Evolutionary conservation across 2,888 invertebrate species (phyloP).

Genomic region (Zygogramma bicolorata): DNA sequence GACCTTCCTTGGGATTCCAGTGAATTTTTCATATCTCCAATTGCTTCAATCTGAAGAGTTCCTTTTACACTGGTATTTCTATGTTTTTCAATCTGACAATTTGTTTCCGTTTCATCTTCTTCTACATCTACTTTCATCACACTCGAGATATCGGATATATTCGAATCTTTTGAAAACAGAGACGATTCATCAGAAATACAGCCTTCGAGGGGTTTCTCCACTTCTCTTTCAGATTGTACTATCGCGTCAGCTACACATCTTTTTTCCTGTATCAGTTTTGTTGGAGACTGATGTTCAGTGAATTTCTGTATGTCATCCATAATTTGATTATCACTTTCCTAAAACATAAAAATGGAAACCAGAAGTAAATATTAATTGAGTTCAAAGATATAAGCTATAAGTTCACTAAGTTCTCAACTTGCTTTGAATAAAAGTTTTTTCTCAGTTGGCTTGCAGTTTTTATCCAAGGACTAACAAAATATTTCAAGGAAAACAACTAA

Average conservation of each 20-base stretch:
- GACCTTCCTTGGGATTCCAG: neutral
- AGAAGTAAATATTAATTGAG: no score
- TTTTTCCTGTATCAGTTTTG: neutral
- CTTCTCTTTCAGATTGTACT: neutral
- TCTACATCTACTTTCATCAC: constrained; percentile 36
- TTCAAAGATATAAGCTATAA: no score
- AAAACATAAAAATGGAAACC: neutral
- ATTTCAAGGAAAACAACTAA: no score
- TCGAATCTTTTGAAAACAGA: constrained; percentile 20
- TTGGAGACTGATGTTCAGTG: neutral
- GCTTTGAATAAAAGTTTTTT: no score
- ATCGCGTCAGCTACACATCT: neutral
- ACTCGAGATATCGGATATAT: constrained; percentile 37
- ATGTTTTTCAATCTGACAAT: no score
- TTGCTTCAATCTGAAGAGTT: neutral
- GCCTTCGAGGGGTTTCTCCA: neutral
- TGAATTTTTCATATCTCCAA: neutral
- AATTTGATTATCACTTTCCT: neutral
- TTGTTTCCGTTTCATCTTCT: neutral
- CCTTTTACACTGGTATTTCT: constrained; percentile 7
- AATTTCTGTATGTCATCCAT: neutral
- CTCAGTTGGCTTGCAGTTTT: no score
- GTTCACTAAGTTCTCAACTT: no score
- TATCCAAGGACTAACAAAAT: no score
- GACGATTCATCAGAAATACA: constrained; percentile 20